Evolutionary conservation across 2,888 invertebrate species (phyloP).

Genomic region (Piscicola geometra): DNA sequence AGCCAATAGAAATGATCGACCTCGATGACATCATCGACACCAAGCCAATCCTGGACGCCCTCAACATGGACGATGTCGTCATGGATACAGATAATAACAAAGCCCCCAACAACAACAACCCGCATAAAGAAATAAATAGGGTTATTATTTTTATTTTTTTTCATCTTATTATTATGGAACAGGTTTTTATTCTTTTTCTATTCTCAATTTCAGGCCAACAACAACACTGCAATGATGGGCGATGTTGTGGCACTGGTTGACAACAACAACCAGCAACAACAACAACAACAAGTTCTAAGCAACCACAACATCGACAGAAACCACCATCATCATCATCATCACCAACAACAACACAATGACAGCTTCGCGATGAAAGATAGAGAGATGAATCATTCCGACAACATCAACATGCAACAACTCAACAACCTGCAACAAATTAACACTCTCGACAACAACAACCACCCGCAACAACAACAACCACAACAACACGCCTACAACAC

Average conservation of each 20-base stretch:
- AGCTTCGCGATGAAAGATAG: not conserved
- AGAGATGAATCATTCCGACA: not conserved
- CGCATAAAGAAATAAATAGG: not conserved
- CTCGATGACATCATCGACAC: constrained; percentile 32
- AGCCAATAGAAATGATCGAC: constrained; percentile 31
- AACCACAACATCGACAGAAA: not conserved
- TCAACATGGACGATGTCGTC: constrained; percentile 20
- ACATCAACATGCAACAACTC: constrained; percentile 2
- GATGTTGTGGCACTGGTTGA: not conserved
- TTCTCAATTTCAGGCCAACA: too few relatives aligned
- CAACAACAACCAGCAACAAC: not conserved
- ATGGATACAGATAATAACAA: constrained; percentile 19
- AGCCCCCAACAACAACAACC: too few relatives aligned
- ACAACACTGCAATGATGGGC: not conserved
- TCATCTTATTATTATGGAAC: not conserved
- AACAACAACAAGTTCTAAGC: not conserved
- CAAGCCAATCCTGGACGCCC: constrained; percentile 30
- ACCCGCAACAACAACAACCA: not conserved
- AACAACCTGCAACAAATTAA: constrained; percentile 5
- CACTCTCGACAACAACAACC: not conserved
- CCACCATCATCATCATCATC: not conserved
- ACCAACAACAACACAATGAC: not conserved
- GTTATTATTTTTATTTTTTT: not conserved
- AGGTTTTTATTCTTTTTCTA: too few relatives aligned
- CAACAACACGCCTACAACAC: not conserved